Evolutionary conservation across 2,797 vertebrate species (phyloP), one percentile per base, ranked within the genome.

Genomic region (Fistularia commersonii): DNA sequence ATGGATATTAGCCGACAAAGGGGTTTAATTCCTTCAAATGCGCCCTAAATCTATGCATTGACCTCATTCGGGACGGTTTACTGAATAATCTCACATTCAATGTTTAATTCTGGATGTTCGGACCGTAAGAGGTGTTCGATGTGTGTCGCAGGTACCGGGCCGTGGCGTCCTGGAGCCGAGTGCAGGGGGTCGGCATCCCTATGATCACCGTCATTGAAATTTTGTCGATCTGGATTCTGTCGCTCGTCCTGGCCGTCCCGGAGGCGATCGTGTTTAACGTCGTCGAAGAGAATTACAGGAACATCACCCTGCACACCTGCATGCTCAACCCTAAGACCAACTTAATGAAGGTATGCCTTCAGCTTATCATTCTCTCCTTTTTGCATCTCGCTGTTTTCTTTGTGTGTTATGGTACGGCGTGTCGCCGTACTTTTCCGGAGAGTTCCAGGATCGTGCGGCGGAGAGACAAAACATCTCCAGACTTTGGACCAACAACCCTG

Each of bases 151-250:
- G 97, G 81, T 99, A 98, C 65, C 89, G 95, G 67, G 97, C 97
- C 6, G 97, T 99, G 55, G 96, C 95, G 0, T 99, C 97, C 4
- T 99, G 96, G 96, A 99, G 95, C 76, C 91, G 97, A 23, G 97
- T 99, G 8, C 96, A 99, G 74, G 95, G 97, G 7, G 96, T 95
- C 41, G 97, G 97, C 55, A 91, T 99, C 64, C 96, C 97, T 1
- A 81, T 93, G 66, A 62, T 94, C 54, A 99, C 96, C 1, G 92
- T 96, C 60, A 85, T 98, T 31, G 95, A 98, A 79, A 98, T 99
- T 23, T 62, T 93, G 58, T 86, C 88, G 61, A 95, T 99, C 46
- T 99, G 97, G 97, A 81, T 94, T 70, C 82, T 99, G 23, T 97
- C 97, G 3, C 87, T 97, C 57, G 51, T 94, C 51, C 76, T 99